Conservation (phyloP, 2,888 invertebrate genomes). For the Scaptomyza parva region DNA sequence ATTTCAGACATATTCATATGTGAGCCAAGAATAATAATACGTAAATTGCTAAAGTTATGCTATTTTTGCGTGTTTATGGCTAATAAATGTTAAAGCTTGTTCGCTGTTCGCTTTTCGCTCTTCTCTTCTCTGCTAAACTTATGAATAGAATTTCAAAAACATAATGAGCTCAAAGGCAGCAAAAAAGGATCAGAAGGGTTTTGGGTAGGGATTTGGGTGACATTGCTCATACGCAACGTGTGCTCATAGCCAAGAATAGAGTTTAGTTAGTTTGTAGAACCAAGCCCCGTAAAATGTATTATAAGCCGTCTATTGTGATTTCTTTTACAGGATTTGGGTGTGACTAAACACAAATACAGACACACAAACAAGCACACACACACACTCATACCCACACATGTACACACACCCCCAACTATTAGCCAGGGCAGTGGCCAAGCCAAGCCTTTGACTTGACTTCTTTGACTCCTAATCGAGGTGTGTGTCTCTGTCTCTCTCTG, state of each 20-base stretch:
- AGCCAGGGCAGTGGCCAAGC: constrained; percentile 18
- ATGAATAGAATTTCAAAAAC: constrained; percentile 24
- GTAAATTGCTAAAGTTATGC: constrained; percentile 68
- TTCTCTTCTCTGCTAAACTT: neutral
- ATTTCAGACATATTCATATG: no score
- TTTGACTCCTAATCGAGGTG: constrained; percentile 15
- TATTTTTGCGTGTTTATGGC: constrained; percentile 54
- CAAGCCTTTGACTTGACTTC: constrained; percentile 43
- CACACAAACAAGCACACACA: no score
- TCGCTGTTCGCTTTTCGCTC: constrained; percentile 16
- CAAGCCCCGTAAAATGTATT: constrained; percentile 46
- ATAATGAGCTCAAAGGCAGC: constrained; percentile 43
- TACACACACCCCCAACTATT: neutral
- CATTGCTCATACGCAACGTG: constrained; percentile 57
- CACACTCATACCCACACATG: constrained; percentile 2
- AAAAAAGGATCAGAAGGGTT: constrained; percentile 2
- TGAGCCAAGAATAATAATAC: constrained; percentile 24
- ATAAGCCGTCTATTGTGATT: constrained; percentile 34
- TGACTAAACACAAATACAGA: no score
- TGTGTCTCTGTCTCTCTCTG: neutral
- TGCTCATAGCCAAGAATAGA: constrained; percentile 38
- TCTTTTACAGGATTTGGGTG: constrained; percentile 53
- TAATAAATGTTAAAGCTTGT: constrained; percentile 54
- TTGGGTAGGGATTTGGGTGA: neutral
- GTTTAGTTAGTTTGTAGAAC: constrained; percentile 18